These are phyloP conservation scores for Serripes groenlandicus DNA, from an alignment of 2,888 invertebrate genomes.

Conservation along the genomic window DNA sequence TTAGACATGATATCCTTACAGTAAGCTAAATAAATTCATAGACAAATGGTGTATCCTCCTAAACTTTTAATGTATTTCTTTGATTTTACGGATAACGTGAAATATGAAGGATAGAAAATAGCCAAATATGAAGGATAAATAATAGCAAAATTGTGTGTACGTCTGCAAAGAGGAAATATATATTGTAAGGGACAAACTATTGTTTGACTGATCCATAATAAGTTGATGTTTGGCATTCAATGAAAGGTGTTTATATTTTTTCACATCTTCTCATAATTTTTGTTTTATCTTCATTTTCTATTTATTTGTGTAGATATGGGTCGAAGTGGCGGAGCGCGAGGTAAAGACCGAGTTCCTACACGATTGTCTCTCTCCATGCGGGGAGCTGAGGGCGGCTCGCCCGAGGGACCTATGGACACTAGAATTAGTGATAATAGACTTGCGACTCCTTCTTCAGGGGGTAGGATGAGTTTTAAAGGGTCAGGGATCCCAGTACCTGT, in stretches of 20 bases:
- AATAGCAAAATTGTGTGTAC: no score
- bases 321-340: conserved; percentile 68
- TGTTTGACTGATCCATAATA: no score
- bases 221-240: no score
- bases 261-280: neutral
- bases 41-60: no score
- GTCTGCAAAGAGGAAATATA: no score
- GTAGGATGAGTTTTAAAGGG: conserved; percentile 80
- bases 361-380: conserved; percentile 74
- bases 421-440: conserved; percentile 80
- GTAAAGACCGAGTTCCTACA: conserved; percentile 80
- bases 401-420: conserved; percentile 66
- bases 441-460: conserved; percentile 83
- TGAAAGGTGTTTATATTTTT: no score
- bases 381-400: conserved; percentile 74
- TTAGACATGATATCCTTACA: no score
- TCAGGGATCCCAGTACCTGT: conserved; percentile 83
- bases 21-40: no score
- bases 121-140: no score
- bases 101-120: no score
- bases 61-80: no score
- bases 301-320: conserved; percentile 46
- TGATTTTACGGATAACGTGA: no score
- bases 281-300: neutral
- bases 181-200: neutral